These are phyloP conservation scores for Microcebus ravelobensis DNA, from an alignment of 2,113 vertebrate genomes.

Conservation along the genomic window DNA sequence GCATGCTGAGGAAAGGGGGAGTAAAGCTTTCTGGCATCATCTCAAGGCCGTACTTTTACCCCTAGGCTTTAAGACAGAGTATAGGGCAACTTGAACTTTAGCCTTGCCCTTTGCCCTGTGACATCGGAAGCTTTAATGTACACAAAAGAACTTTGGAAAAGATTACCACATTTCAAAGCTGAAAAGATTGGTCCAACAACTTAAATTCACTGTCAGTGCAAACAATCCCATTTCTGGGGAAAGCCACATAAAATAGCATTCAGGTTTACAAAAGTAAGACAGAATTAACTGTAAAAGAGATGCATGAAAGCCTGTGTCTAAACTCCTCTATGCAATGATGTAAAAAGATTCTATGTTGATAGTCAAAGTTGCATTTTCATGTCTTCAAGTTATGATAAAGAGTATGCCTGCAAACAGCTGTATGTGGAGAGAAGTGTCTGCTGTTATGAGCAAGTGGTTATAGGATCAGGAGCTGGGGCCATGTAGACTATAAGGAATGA, in stretches of 20 bases:
- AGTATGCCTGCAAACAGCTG: neutral
- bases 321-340: too few relatives aligned
- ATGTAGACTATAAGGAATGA: fast-evolving
- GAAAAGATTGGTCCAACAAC: neutral
- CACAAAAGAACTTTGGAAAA: neutral
- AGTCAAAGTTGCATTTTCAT: neutral
- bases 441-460: fast-evolving
- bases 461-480: neutral
- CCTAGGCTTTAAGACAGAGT: neutral
- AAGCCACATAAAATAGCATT: neutral
- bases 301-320: too few relatives aligned
- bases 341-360: neutral
- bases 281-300: neutral
- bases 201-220: neutral
- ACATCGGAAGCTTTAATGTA: neutral
- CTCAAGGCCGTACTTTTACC: neutral
- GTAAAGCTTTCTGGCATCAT: too few relatives aligned
- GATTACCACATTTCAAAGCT: neutral
- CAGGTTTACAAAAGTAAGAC: neutral
- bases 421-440: neutral
- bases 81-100: fast-evolving
- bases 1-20: neutral
- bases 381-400: neutral
- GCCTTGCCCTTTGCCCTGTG: neutral
- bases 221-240: neutral